Evolutionary conservation across 1,140 invertebrate genomes (phyloP).

Genomic region (Propsilocerus akamusi): DNA sequence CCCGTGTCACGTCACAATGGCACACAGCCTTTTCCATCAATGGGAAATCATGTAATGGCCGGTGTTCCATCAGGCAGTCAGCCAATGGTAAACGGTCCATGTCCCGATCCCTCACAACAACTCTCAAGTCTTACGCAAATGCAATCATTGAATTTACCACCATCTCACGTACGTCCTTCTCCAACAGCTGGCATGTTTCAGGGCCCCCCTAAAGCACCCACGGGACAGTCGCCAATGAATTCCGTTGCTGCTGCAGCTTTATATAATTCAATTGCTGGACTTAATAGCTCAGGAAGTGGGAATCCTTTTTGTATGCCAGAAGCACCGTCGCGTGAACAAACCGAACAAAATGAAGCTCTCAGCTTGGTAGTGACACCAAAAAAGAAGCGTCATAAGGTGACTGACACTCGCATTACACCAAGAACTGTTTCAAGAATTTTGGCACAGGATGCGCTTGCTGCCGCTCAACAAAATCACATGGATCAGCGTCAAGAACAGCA

Average conservation of each 20-base stretch:
- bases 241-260: conserved; percentile 38
- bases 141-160: conserved; percentile 40
- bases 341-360: conserved; percentile 85
- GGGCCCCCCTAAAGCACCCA: conserved; percentile 46
- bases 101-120: conserved; percentile 12
- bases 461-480: conserved; percentile 10
- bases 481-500: conserved; percentile 5
- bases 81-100: conserved; percentile 6
- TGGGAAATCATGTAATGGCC: conserved; percentile 17
- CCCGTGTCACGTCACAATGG: conserved; percentile 31
- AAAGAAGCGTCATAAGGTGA: conserved; percentile 93
- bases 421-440: conserved; percentile 71
- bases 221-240: conserved; percentile 34
- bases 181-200: conserved; percentile 52
- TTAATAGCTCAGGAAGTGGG: conserved; percentile 24
- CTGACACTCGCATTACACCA: conserved; percentile 86
- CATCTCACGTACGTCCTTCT: conserved; percentile 46
- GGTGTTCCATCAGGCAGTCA: no score
- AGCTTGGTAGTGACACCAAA: conserved; percentile 86
- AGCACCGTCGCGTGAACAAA: conserved; percentile 28
- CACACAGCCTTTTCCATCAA: conserved; percentile 26
- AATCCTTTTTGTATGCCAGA: conserved; percentile 46
- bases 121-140: conserved; percentile 15
- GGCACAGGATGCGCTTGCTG: conserved; percentile 40
- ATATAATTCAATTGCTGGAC: conserved; percentile 31